These are phyloP conservation scores for Dasypogon diadema DNA, from an alignment of 2,888 invertebrate genomes.

Conservation along the genomic window DNA sequence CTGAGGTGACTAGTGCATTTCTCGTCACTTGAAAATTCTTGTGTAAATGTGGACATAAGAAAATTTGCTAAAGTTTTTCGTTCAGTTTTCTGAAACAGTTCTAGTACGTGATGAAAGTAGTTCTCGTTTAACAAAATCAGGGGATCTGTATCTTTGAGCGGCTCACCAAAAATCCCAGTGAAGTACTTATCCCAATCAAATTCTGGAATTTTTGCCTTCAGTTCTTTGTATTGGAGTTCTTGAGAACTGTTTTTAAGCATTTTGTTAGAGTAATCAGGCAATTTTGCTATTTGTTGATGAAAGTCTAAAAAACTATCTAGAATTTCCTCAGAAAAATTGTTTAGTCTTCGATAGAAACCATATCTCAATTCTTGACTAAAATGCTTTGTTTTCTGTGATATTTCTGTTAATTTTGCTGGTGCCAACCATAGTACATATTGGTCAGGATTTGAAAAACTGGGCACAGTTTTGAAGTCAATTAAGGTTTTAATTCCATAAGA, in stretches of 20 bases:
- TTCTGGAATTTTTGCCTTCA: not conserved
- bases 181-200: conserved; percentile 17
- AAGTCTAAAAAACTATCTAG: not conserved
- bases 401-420: not conserved
- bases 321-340: not conserved
- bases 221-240: not conserved
- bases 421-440: not conserved
- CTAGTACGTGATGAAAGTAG: not conserved
- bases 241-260: not conserved
- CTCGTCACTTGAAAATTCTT: not conserved
- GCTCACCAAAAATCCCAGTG: not conserved
- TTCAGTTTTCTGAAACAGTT: not conserved
- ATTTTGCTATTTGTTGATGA: not conserved
- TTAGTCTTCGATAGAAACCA: not conserved
- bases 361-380: not conserved
- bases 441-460: not conserved
- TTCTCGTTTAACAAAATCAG: not conserved
- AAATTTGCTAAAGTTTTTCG: not conserved
- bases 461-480: not conserved
- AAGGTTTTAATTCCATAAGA: not conserved
- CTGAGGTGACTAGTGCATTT: not conserved
- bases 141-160: not conserved
- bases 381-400: not conserved
- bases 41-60: conserved; percentile 11
- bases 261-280: not conserved